These are phyloP conservation scores for Rhodeus uyekii DNA, from an alignment of 2,797 vertebrate genomes.

Conservation along the genomic window DNA sequence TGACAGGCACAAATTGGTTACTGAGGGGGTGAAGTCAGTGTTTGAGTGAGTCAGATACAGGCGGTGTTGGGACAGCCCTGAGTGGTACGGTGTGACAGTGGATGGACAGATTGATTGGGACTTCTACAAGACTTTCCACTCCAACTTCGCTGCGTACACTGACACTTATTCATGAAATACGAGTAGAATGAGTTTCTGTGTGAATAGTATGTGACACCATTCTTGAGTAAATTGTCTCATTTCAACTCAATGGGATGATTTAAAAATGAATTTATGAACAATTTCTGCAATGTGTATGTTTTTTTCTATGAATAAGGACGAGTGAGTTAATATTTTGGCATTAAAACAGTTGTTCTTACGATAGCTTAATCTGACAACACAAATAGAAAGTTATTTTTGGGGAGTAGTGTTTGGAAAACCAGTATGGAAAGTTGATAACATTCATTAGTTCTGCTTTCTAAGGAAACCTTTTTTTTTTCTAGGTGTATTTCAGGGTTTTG, in stretches of 20 bases:
- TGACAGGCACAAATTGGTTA: conserved; percentile 10
- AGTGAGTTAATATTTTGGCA: not conserved
- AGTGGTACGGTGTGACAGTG: conserved; percentile 17
- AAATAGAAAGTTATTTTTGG: not conserved
- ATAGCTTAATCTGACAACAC: not conserved
- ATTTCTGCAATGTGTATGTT: not conserved
- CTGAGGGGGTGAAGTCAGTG: conserved; percentile 22
- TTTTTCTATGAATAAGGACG: not conserved
- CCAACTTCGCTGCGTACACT: not conserved
- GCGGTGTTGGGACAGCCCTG: conserved; percentile 11
- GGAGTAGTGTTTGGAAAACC: not conserved
- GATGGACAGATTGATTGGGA: not conserved
- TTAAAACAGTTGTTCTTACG: not conserved
- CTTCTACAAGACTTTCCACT: not conserved
- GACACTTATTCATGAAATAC: not conserved
- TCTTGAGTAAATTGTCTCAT: conserved; percentile 11
- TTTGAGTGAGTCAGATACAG: conserved; percentile 17
- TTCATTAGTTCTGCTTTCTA: not conserved
- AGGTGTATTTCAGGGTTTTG: not conserved
- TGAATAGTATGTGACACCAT: conserved; percentile 5
- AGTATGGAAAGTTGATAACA: not conserved
- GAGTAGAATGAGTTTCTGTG: conserved; percentile 19
- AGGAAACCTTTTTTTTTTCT: not conserved
- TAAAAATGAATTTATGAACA: not conserved
- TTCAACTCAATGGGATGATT: conserved; percentile 10